Conservation (phyloP, 2,797 vertebrate genomes). For the Heterohyrax brucei region DNA sequence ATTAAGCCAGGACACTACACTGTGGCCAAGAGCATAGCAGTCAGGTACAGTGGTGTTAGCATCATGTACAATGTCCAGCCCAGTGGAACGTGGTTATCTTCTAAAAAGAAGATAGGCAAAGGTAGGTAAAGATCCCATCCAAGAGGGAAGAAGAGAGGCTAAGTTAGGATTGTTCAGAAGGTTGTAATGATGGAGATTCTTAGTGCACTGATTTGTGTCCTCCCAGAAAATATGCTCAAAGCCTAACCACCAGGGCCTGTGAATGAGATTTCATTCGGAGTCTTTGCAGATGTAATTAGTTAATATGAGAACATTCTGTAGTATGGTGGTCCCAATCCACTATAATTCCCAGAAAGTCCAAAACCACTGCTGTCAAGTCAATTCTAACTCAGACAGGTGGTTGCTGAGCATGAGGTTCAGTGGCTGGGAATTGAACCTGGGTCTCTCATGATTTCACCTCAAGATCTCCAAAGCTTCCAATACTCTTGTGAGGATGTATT, state of each 20-base stretch:
- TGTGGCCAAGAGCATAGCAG: neutral
- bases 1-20: neutral
- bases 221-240: too few species aligned
- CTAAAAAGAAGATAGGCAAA: neutral
- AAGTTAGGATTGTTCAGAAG: neutral
- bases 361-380: too few species aligned
- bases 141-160: neutral
- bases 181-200: neutral
- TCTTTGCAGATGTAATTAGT: too few species aligned
- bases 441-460: neutral
- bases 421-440: neutral
- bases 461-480: neutral
- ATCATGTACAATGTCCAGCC: neutral
- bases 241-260: too few species aligned
- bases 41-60: neutral
- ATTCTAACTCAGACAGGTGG: neutral
- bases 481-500: too few species aligned
- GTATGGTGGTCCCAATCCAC: too few species aligned
- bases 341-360: too few species aligned
- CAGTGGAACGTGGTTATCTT: neutral
- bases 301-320: too few species aligned
- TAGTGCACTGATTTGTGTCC: too few species aligned
- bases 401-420: neutral
- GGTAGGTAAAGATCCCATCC: neutral
- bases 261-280: too few species aligned